These are phyloP conservation scores for Orbicella faveolata DNA, from an alignment of 64 coral and sea anemone genomes.

Conservation along the genomic window DNA sequence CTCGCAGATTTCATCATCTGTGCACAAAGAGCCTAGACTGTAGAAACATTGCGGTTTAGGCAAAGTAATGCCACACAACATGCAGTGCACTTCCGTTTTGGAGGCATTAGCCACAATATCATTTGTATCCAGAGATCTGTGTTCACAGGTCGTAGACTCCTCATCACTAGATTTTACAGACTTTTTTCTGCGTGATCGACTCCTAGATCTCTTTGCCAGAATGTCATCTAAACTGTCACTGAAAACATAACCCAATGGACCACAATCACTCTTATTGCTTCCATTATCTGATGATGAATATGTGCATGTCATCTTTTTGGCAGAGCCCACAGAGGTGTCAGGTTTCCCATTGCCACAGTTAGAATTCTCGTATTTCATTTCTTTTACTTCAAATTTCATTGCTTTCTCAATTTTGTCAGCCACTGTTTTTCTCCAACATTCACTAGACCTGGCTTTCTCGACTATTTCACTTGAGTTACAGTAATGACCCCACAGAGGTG, in stretches of 20 bases:
- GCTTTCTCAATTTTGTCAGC: not conserved
- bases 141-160: not conserved
- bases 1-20: slow-evolving; percentile 50
- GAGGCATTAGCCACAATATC: slow-evolving; percentile 22
- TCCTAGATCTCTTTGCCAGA: not conserved
- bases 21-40: slow-evolving; percentile 55
- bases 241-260: not conserved
- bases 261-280: not conserved
- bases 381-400: not conserved
- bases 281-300: slow-evolving; percentile 1
- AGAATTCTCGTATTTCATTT: not conserved
- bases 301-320: not conserved
- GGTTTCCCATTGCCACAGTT: not conserved
- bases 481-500: not conserved
- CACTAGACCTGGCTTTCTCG: not conserved
- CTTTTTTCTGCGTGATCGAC: not conserved
- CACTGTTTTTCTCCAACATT: not conserved
- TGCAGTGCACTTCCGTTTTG: slow-evolving; percentile 19
- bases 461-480: not conserved
- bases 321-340: not conserved
- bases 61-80: slow-evolving; percentile 9
- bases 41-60: slow-evolving; percentile 48
- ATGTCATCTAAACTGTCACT: slow-evolving; percentile 5
- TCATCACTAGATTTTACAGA: not conserved
- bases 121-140: not conserved